A percentile compares a stretch with the other conserved stretches of the same genome.
These are phyloP conservation scores for Dioctria linearis DNA, from an alignment of 2,888 invertebrate genomes.

Conservation along the genomic window DNA sequence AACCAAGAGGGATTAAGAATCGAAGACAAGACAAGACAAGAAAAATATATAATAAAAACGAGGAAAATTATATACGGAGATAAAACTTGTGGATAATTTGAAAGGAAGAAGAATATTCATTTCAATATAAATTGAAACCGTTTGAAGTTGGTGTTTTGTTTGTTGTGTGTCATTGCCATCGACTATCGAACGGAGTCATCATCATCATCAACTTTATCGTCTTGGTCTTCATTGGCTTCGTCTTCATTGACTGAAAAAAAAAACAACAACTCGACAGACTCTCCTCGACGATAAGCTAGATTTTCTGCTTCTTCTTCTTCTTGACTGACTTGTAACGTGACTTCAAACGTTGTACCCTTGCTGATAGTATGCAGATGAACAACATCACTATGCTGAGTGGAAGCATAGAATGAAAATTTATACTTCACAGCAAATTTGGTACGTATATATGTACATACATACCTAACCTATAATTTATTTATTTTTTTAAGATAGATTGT, in stretches of 20 bases:
- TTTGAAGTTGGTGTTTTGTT: background rate
- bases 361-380: constrained; percentile 44
- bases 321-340: constrained; percentile 2
- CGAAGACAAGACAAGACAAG: constrained; percentile 4
- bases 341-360: background rate
- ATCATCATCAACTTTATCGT: background rate
- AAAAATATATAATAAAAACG: constrained; percentile 8
- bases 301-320: constrained; percentile 2
- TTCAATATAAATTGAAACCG: constrained; percentile 26
- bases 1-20: background rate
- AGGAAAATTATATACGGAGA: constrained; percentile 24
- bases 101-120: constrained; percentile 30
- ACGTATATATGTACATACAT: constrained; percentile 52
- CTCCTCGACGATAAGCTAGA: constrained; percentile 27
- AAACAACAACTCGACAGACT: background rate
- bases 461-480: too few species aligned
- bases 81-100: constrained; percentile 34
- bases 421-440: constrained; percentile 57
- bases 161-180: background rate
- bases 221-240: background rate
- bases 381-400: constrained; percentile 54
- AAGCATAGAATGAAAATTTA: constrained; percentile 58
- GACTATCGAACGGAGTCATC: too few species aligned
- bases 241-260: too few species aligned
- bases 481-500: too few species aligned